phyloP scores from a whole-genome alignment of 2,797 vertebrate genomes.

The Cynodonichthys magdalenae region DNA sequence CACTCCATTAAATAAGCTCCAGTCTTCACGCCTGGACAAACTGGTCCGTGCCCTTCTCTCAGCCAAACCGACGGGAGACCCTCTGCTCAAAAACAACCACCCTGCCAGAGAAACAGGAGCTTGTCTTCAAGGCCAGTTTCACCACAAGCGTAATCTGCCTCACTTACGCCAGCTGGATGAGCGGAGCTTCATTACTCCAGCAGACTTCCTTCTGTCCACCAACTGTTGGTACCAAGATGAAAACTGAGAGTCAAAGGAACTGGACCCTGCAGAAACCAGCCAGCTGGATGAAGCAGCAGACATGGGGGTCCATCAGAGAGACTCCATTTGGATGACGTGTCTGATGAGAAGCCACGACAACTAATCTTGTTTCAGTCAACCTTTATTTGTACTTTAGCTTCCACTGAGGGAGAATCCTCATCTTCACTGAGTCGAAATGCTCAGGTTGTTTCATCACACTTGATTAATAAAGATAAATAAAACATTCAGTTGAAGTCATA shows the following conservation, averaged over 20 bases:
- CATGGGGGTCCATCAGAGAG: slow-evolving; percentile 15
- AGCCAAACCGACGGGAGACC: slow-evolving; percentile 40
- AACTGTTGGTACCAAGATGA: slow-evolving; percentile 39
- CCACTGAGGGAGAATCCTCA: neutral
- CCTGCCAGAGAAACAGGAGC: slow-evolving; percentile 38
- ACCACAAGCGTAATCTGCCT: slow-evolving; percentile 33
- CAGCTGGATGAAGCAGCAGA: slow-evolving; percentile 45
- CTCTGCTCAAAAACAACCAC: slow-evolving; percentile 29
- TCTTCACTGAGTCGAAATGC: neutral
- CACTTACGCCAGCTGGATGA: slow-evolving; percentile 29
- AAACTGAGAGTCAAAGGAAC: slow-evolving; percentile 43
- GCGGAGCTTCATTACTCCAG: slow-evolving; percentile 26
- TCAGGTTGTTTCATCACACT: neutral
- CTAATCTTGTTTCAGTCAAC: slow-evolving; percentile 16
- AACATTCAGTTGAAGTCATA: neutral
- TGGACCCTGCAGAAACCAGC: slow-evolving; percentile 30
- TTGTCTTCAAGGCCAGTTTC: slow-evolving; percentile 37
- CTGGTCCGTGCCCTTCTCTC: slow-evolving; percentile 8
- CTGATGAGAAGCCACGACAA: neutral
- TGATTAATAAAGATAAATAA: neutral
- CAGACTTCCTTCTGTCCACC: slow-evolving; percentile 34
- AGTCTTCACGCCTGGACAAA: slow-evolving; percentile 16
- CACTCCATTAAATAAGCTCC: slow-evolving; percentile 28
- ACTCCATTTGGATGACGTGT: slow-evolving; percentile 19
- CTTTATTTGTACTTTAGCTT: neutral